Conservation (phyloP, 2,797 vertebrate genomes). For the Intellagama lesueurii region DNA sequence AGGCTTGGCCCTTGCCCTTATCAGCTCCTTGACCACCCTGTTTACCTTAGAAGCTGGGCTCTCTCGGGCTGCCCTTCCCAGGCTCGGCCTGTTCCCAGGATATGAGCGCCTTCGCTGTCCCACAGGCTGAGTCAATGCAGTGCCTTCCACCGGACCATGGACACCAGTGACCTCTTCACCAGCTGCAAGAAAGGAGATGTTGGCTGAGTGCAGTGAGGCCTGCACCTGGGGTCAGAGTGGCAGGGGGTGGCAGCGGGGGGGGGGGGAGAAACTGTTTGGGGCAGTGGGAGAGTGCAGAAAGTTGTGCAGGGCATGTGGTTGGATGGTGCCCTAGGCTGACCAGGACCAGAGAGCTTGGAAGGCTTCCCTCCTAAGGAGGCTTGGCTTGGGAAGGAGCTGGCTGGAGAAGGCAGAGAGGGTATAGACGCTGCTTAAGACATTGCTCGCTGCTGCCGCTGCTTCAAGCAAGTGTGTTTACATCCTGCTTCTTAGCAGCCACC, state of each 20-base stretch:
- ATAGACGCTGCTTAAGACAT: no score
- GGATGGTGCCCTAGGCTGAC: not conserved
- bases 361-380: no score
- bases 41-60: not conserved
- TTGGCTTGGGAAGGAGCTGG: not conserved
- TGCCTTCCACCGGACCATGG: constrained; percentile 81
- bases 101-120: not conserved
- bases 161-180: constrained; percentile 91
- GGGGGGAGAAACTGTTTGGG: no score
- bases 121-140: constrained; percentile 63
- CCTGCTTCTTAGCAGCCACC: not conserved
- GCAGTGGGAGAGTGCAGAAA: no score
- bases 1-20: constrained; percentile 12
- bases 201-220: constrained; percentile 89
- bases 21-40: not conserved
- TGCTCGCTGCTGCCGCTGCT: no score
- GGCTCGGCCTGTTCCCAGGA: not conserved
- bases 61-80: not conserved
- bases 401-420: not conserved
- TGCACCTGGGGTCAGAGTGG: no score
- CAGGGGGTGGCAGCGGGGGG: not conserved
- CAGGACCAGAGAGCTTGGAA: no score
- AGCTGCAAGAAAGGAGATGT: constrained; percentile 96
- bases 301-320: not conserved
- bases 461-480: not conserved